phyloP scores from a whole-genome alignment of 2,888 invertebrate species.

The Ochropleura leucogaster region DNA sequence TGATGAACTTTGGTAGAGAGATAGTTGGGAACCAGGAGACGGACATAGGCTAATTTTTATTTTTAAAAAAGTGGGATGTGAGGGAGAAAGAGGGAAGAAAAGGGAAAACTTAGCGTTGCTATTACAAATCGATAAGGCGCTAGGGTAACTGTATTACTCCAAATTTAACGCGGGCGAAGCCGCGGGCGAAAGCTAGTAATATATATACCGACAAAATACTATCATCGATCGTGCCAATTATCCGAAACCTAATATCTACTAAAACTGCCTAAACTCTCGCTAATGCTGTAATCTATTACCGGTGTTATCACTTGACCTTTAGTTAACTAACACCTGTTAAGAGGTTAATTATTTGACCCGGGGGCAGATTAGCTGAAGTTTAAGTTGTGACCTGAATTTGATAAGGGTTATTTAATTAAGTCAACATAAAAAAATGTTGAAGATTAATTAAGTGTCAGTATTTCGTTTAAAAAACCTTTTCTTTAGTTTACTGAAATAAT shows the following conservation, averaged over 20 bases:
- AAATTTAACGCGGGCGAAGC: too few relatives aligned
- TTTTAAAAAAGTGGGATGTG: too few relatives aligned
- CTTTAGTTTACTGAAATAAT: neutral
- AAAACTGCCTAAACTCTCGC: neutral
- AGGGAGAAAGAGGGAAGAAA: too few relatives aligned
- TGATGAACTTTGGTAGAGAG: too few relatives aligned
- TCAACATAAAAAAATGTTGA: neutral
- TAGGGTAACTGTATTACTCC: too few relatives aligned
- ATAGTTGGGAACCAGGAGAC: too few relatives aligned
- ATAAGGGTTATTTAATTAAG: conserved; percentile 7
- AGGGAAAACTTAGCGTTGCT: too few relatives aligned
- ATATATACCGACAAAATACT: neutral
- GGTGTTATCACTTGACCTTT: neutral
- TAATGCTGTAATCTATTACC: neutral
- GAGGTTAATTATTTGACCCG: conserved; percentile 2
- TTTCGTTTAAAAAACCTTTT: neutral
- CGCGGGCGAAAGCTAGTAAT: too few relatives aligned
- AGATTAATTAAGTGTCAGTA: neutral
- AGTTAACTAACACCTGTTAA: neutral
- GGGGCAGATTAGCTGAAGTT: neutral
- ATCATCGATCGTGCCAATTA: neutral
- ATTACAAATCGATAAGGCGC: too few relatives aligned
- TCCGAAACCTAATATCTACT: neutral
- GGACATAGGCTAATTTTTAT: too few relatives aligned
- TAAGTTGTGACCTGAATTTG: conserved; percentile 5